phyloP scores from a whole-genome alignment of 2,888 invertebrate genomes.

The Limnephilus marmoratus region DNA sequence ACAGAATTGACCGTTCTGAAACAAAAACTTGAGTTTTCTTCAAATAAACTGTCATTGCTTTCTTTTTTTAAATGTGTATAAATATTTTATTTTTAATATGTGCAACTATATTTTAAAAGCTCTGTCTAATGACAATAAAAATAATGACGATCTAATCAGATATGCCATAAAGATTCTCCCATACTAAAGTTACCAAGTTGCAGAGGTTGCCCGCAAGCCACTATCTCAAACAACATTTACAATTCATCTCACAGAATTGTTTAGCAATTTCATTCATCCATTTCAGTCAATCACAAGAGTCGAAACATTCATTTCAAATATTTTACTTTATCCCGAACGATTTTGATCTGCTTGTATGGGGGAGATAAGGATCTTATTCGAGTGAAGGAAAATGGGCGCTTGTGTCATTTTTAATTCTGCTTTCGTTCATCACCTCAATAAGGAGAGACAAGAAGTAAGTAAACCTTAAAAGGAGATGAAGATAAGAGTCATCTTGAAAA shows the following conservation, averaged over 20 bases:
- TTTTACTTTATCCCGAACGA: neutral
- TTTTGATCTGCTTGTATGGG: neutral
- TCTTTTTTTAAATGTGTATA: too few species aligned
- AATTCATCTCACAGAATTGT: constrained; percentile 56
- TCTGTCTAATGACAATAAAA: neutral
- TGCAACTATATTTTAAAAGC: neutral
- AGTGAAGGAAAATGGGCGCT: neutral
- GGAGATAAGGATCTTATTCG: neutral
- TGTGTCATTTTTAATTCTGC: constrained; percentile 35
- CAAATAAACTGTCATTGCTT: too few species aligned
- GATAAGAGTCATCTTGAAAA: neutral
- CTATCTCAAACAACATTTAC: constrained; percentile 25
- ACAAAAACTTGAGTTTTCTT: too few species aligned
- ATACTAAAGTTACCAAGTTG: neutral
- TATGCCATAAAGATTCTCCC: neutral
- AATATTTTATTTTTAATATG: neutral
- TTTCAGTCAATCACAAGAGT: constrained; percentile 35
- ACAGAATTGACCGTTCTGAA: too few species aligned
- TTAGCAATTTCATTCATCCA: constrained; percentile 61
- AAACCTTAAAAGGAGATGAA: constrained; percentile 50
- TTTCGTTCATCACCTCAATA: constrained; percentile 54
- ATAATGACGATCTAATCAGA: neutral
- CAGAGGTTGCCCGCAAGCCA: neutral
- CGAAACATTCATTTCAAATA: constrained; percentile 13
- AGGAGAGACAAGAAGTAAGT: constrained; percentile 55